These are phyloP conservation scores for Holacanthus passer DNA, from an alignment of 2,113 vertebrate species.

Conservation along the genomic window DNA sequence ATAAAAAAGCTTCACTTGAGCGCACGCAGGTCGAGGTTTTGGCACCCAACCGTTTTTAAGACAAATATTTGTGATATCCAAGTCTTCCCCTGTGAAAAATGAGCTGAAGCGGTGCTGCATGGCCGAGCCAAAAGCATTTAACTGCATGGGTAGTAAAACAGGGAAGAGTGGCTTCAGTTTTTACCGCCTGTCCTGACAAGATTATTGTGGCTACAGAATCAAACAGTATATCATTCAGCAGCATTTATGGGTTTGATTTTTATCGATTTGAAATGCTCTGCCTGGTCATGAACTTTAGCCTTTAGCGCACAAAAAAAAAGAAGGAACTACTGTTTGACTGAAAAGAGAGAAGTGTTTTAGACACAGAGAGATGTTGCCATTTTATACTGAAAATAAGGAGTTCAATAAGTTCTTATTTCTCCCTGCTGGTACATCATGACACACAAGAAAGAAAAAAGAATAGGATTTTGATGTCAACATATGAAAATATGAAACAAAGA, in stretches of 20 bases:
- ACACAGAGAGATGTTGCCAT: not conserved
- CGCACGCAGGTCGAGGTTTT: conserved; percentile 10
- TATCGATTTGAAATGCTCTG: conserved; percentile 14
- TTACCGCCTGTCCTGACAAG: conserved; percentile 54
- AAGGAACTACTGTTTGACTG: not conserved
- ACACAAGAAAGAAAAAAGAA: too few species aligned
- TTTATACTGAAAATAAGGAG: not conserved
- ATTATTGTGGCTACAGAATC: conserved; percentile 25
- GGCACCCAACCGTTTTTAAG: conserved; percentile 17
- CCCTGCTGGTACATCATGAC: too few species aligned
- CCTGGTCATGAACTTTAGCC: conserved; percentile 21
- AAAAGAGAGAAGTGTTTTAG: not conserved
- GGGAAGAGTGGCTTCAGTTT: conserved; percentile 21
- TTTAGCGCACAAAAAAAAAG: conserved; percentile 10
- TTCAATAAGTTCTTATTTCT: not conserved
- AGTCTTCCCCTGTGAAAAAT: conserved; percentile 25
- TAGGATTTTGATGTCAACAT: too few species aligned
- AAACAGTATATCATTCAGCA: conserved; percentile 15
- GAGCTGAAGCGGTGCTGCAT: not conserved
- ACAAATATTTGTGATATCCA: conserved; percentile 15
- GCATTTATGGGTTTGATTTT: conserved; percentile 39
- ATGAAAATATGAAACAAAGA: not conserved
- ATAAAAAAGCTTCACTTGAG: conserved; percentile 15
- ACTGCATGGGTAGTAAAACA: conserved; percentile 19
- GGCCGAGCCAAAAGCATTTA: conserved; percentile 8